phyloP scores from a whole-genome alignment of 2,797 vertebrate genomes.

The Neopelma chrysocephalum region DNA sequence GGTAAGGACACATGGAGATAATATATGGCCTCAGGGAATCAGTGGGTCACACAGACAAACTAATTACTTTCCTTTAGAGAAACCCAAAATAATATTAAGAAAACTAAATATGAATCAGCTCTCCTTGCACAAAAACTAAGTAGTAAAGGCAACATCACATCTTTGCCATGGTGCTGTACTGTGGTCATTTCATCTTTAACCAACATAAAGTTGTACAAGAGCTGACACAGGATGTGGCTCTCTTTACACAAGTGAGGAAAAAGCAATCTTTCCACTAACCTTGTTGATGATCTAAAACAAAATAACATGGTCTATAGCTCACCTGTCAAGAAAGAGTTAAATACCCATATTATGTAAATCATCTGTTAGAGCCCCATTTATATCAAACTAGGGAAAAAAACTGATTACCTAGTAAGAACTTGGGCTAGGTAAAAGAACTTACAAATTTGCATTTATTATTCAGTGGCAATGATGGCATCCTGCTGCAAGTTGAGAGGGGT shows the following conservation, averaged over 20 bases:
- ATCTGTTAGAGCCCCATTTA: not conserved
- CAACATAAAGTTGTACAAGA: not conserved
- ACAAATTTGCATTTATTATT: not conserved
- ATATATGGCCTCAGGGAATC: not conserved
- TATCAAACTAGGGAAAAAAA: not conserved
- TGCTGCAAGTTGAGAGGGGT: not conserved
- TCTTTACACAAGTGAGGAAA: not conserved
- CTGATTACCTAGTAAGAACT: not conserved
- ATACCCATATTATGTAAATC: not conserved
- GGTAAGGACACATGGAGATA: not conserved
- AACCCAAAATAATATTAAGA: not conserved
- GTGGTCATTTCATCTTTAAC: not conserved
- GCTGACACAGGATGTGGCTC: slow-evolving; percentile 39
- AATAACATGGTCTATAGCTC: not conserved
- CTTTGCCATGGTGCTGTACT: not conserved
- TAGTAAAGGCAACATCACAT: not conserved
- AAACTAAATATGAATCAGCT: not conserved
- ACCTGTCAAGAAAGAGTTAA: not conserved
- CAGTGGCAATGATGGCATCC: not conserved
- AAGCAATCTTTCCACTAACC: not conserved
- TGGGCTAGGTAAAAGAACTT: not conserved
- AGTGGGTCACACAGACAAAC: not conserved
- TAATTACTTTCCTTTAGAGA: not conserved
- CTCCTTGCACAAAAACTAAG: not conserved
- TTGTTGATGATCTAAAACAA: not conserved